These are phyloP conservation scores for Psettodes erumei DNA, from an alignment of 2,113 vertebrate species.

Conservation along the genomic window DNA sequence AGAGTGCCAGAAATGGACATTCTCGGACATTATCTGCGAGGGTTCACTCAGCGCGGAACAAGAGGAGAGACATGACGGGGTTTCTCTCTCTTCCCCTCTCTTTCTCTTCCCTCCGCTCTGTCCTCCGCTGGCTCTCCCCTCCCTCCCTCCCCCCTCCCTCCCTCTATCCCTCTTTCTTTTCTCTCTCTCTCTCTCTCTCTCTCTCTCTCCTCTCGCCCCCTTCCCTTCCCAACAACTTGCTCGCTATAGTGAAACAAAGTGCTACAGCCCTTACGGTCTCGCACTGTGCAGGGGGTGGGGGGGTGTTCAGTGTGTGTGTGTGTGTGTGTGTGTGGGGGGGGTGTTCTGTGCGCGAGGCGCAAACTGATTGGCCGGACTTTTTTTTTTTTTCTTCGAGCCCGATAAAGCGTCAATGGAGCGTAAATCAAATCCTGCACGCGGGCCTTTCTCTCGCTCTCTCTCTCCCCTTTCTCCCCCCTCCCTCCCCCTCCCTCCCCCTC, in stretches of 20 bases:
- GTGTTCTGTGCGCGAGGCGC: slow-evolving; percentile 88
- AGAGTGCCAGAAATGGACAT: slow-evolving; percentile 99
- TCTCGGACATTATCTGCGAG: slow-evolving; percentile 94
- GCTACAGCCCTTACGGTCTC: slow-evolving; percentile 72
- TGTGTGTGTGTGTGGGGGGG: slow-evolving; percentile 53
- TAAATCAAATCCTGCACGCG: slow-evolving; percentile 89
- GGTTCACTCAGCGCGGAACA: slow-evolving; percentile 87
- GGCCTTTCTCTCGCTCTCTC: background rate
- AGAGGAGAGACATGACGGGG: slow-evolving; percentile 84
- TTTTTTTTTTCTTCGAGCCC: slow-evolving; percentile 94
- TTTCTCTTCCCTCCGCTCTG: slow-evolving; percentile 50
- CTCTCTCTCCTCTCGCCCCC: slow-evolving; percentile 61
- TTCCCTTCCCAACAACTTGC: slow-evolving; percentile 79
- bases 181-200: slow-evolving; percentile 24
- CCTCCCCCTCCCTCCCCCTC: background rate
- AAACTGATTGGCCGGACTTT: slow-evolving; percentile 98
- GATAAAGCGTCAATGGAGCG: slow-evolving; percentile 94
- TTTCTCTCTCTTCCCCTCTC: slow-evolving; percentile 68
- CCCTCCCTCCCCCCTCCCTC: slow-evolving; percentile 33
- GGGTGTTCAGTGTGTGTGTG: slow-evolving; percentile 63
- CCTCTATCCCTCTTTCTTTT: slow-evolving; percentile 7
- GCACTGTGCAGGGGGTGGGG: slow-evolving; percentile 76
- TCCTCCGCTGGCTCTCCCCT: slow-evolving; percentile 62
- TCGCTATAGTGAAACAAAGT: slow-evolving; percentile 92
- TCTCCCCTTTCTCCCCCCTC: background rate